Base-by-base conservation (phyloP, 2,113 vertebrate species). In the Phylloscopus trochilus region DNA sequence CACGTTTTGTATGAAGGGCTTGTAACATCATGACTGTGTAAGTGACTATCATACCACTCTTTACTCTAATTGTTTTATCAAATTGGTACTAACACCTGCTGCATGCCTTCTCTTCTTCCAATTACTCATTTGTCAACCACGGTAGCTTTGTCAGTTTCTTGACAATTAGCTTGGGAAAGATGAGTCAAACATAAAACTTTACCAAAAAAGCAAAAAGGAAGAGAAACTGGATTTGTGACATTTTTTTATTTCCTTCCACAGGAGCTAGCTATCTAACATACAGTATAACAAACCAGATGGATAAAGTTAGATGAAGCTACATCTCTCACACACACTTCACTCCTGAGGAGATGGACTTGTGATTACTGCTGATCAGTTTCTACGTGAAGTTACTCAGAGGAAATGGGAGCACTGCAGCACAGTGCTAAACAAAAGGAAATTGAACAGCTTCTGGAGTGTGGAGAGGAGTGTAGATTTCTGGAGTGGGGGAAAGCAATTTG, bases 91-190 rank as follows among this genome's bases (percentile, higher is more conserved):
- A 80, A 78, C 93, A 97, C 83, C 84, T 94, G 81, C 93, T 96
- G 66, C 62, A 89, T 84, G 96, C 84, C 75, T 84, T 93, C 73
- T 81, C 63, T 95, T 93, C 86, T 92, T 88, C 72, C 89, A 90
- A 31, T 96, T 97, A 96, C 92, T 97, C 93, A 95, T 90, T 97
- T 97, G 95, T 96, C 97, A 98, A 75, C 87, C 68, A 62, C 0
- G 26, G 92, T 20, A 86, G 92, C 97, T 97, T 63, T 84, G 80
- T 97, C 96, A 97, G 52, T 46, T 89, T 31, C 80, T 97, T 96
- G 96, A 98, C 93, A 96, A 94, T 73, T 95, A 96, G 96, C 94
- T 96, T 94, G 75, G 97, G 97, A 97, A 97, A 96, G 95, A 97
- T 98, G 98, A 97, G 93, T 98, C 96, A 97, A 93, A 58, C 79